Conservation (phyloP, 1,140 invertebrate genomes). For the Trichoplusia ni region DNA sequence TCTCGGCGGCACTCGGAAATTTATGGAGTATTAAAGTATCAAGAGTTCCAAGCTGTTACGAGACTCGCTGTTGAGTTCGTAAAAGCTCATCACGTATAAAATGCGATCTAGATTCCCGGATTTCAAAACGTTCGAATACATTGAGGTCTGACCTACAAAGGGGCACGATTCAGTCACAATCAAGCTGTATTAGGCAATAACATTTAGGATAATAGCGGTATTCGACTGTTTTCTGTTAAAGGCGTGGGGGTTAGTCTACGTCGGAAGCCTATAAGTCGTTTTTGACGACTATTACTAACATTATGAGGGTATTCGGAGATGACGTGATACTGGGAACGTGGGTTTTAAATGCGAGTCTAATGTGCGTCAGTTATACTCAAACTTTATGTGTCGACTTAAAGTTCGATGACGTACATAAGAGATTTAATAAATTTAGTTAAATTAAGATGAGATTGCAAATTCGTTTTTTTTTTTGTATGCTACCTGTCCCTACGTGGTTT, state of each 20-base stretch:
- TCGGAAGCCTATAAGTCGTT: not conserved
- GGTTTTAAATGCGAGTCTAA: no score
- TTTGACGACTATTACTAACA: not conserved
- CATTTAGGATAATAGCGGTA: not conserved
- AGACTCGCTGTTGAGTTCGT: not conserved
- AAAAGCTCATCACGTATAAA: not conserved
- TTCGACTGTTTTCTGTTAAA: not conserved
- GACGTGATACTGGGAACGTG: no score
- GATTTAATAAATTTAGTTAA: no score
- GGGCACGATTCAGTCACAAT: not conserved
- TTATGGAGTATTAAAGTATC: constrained; percentile 12
- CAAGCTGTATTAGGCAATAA: not conserved
- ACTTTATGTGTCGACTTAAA: no score
- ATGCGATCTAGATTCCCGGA: constrained; percentile 14
- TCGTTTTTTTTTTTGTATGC: no score
- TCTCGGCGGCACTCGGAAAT: not conserved
- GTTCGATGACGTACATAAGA: no score
- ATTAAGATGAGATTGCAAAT: no score
- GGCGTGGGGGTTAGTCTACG: not conserved
- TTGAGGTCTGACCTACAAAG: not conserved
- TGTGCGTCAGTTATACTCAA: no score
- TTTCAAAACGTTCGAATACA: not conserved
- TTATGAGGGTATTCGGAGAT: not conserved
- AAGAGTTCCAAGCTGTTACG: no score
- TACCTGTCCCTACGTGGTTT: no score